Percentiles rank a stretch among this genome's conserved stretches.
These are phyloP conservation scores for Gadus chalcogrammus DNA, from an alignment of 2,113 vertebrate genomes.

Conservation along the genomic window DNA sequence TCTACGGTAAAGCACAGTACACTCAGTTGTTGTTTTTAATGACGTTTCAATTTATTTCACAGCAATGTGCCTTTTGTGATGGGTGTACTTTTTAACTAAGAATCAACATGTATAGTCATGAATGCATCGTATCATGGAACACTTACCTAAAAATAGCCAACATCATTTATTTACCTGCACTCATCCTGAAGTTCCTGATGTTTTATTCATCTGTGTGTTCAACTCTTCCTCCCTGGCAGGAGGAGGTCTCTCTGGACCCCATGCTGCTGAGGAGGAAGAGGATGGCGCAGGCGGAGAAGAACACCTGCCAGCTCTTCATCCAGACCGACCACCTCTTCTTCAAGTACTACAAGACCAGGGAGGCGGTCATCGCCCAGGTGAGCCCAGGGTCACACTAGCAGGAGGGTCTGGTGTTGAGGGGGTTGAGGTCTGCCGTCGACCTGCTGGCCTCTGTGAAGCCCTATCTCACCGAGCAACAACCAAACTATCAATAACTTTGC, in stretches of 20 bases:
- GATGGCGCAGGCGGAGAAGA: conserved; percentile 89
- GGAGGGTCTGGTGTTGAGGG: too few species aligned
- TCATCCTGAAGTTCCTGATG: neutral
- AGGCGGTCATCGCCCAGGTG: conserved; percentile 88
- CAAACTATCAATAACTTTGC: too few species aligned
- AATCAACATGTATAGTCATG: too few species aligned
- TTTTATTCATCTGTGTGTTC: neutral
- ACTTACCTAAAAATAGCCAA: too few species aligned
- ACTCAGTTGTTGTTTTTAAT: neutral
- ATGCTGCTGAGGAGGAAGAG: conserved; percentile 85
- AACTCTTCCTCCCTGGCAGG: conserved; percentile 19
- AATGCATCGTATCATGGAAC: too few species aligned
- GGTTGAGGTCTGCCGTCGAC: too few species aligned
- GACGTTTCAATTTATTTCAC: neutral
- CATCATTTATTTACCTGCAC: neutral
- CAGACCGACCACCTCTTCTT: conserved; percentile 97
- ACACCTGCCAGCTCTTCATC: conserved; percentile 97
- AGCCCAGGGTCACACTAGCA: neutral
- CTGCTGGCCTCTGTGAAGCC: too few species aligned
- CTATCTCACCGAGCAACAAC: too few species aligned
- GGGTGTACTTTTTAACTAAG: too few species aligned
- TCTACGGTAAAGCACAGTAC: conserved; percentile 56
- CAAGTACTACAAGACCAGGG: conserved; percentile 90
- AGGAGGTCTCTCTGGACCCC: conserved; percentile 41
- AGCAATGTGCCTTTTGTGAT: too few species aligned